These are phyloP conservation scores for Tyto alba DNA, from an alignment of 2,113 vertebrate genomes.

Conservation along the genomic window DNA sequence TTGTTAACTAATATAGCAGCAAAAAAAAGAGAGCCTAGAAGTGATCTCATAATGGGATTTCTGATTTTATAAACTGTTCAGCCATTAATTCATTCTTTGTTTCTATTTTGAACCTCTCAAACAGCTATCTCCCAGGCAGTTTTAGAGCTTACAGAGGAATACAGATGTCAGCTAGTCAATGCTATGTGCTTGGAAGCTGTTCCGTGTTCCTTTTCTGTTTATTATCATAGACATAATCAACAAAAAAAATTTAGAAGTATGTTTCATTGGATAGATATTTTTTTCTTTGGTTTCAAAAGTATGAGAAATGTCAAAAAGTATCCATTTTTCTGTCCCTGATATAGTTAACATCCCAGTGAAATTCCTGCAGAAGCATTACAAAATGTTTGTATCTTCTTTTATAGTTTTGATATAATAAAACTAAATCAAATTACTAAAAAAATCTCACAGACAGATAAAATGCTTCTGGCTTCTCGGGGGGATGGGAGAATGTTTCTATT, in stretches of 20 bases:
- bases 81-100: not conserved
- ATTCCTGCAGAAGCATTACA: not conserved
- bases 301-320: not conserved
- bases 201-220: not conserved
- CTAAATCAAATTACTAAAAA: not conserved
- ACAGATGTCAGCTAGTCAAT: not conserved
- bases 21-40: not conserved
- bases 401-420: not conserved
- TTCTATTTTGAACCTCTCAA: not conserved
- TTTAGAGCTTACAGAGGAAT: not conserved
- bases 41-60: not conserved
- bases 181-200: not conserved
- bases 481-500: not conserved
- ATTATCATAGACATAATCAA: not conserved
- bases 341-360: not conserved
- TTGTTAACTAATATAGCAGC: not conserved
- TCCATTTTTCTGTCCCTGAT: not conserved
- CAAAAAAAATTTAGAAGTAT: not conserved
- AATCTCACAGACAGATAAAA: not conserved
- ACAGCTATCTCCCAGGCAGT: not conserved
- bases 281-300: not conserved
- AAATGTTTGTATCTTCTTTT: not conserved
- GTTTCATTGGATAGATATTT: not conserved
- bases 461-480: not conserved
- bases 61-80: not conserved